Conservation (phyloP, 2,113 vertebrate species). For the Pseudopipra pipra region DNA sequence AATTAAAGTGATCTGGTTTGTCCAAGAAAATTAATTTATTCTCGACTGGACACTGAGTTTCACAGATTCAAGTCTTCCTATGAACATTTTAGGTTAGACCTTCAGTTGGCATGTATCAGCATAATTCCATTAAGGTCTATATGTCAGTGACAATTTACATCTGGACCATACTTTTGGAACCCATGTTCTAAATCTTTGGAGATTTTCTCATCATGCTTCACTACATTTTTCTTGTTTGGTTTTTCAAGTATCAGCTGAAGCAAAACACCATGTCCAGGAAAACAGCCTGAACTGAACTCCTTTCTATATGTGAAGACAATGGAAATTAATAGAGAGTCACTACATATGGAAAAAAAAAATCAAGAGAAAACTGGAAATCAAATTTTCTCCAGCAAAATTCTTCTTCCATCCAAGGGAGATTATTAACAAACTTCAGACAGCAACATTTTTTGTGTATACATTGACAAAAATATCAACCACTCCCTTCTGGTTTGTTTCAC, state of each 20-base stretch:
- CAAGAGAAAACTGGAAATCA: neutral
- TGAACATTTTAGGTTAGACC: neutral
- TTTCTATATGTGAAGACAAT: neutral
- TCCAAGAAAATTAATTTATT: conserved; percentile 22
- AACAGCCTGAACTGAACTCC: neutral
- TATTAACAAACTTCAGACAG: neutral
- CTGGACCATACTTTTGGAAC: neutral
- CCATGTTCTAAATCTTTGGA: neutral
- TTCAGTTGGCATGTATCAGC: conserved; percentile 25
- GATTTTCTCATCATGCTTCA: conserved; percentile 45
- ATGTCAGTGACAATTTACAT: conserved; percentile 28
- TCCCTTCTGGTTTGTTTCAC: conserved; percentile 26
- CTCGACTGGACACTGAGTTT: neutral
- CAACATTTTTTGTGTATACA: neutral
- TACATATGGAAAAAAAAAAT: neutral
- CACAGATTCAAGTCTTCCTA: neutral
- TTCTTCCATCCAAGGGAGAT: neutral
- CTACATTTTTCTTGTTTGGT: conserved; percentile 14
- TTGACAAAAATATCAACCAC: neutral
- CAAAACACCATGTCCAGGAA: neutral
- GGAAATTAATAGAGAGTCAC: neutral
- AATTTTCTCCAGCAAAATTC: neutral
- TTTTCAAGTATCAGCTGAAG: conserved; percentile 8
- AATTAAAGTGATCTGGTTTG: neutral
- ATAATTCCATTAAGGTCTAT: conserved; percentile 20